phyloP scores from a whole-genome alignment of 2,797 vertebrate species.

The Sebastes matsubarae region DNA sequence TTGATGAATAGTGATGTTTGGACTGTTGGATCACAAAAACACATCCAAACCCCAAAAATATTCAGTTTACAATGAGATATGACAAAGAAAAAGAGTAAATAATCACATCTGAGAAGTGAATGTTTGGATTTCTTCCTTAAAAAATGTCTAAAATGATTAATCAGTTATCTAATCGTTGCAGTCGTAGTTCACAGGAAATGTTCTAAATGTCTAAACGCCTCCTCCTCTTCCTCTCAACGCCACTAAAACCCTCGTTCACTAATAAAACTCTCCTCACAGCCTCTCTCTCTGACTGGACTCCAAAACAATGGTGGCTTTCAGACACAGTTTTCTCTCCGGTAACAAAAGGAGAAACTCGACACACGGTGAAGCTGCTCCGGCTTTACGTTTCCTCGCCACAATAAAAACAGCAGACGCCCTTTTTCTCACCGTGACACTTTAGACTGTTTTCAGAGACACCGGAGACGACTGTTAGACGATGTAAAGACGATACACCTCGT shows the following conservation, averaged over 20 bases:
- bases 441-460: conserved; percentile 21
- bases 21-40: no score
- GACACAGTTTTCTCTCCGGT: conserved; percentile 38
- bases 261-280: conserved; percentile 6
- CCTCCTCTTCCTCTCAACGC: background rate
- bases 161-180: background rate
- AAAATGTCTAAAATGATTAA: no score
- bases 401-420: conserved; percentile 8
- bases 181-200: background rate
- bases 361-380: conserved; percentile 25
- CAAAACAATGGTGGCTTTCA: conserved; percentile 76
- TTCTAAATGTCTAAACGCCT: background rate
- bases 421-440: conserved; percentile 13
- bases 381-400: conserved; percentile 42
- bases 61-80: background rate
- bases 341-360: conserved; percentile 77
- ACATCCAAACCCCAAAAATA: background rate
- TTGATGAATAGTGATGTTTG: no score
- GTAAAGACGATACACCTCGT: background rate
- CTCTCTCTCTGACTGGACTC: conserved; percentile 10
- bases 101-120: background rate
- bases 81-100: background rate
- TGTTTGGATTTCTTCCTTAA: background rate
- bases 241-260: background rate
- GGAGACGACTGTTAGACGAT: background rate